Evolutionary conservation across 2,888 invertebrate species (phyloP), one percentile per base, ranked within the genome.

Genomic region (Drosophila pseudotakahashii): DNA sequence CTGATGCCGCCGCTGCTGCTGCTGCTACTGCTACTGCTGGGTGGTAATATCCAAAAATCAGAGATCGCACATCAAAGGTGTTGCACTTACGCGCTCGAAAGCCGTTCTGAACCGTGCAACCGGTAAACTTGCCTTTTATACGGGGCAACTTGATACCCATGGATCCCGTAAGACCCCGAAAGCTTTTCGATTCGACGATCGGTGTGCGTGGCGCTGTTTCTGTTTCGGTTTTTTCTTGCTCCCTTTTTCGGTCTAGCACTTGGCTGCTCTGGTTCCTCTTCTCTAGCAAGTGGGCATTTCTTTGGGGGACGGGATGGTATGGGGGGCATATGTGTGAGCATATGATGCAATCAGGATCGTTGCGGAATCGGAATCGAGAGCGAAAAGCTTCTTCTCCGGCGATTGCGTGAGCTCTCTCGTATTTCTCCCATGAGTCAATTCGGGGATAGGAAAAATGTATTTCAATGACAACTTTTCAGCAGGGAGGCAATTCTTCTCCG

Each of bases 41-140:
- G 58, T 77, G 74, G 66, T 72, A 79, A 77, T 70, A 72, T 75
- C 67, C 72, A 88, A 81, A 77, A 82, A 73, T 79, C 76, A 89
- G 84, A 89, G 83, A 78, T 85, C 88, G 85, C 89, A 91, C 90
- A 91, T 85, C 89, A 88, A 83, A 89, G 86, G 91, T 93, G 93
- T 91, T 93, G 92, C 93, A 97, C 97, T 97, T 97, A 97, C 97
- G 92, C 92, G 97, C 96, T 97, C 95, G 95, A 96, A 96, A 97
- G 97, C 97, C 97, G 97, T 97, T 97, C 97, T 97, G 97, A 96
- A 95, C 95, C 95, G 94, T 94, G 94, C 94, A 94, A 94, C 94
- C 94, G 94, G 93, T 93, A 90, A 89, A 88, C 89, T 92, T 91
- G 91, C 92, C 92, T 92, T 92, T 92, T 92, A 92, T 92, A 92